These are phyloP conservation scores for Pteromalus puparum DNA, from an alignment of 1,140 invertebrate genomes.

Conservation along the genomic window DNA sequence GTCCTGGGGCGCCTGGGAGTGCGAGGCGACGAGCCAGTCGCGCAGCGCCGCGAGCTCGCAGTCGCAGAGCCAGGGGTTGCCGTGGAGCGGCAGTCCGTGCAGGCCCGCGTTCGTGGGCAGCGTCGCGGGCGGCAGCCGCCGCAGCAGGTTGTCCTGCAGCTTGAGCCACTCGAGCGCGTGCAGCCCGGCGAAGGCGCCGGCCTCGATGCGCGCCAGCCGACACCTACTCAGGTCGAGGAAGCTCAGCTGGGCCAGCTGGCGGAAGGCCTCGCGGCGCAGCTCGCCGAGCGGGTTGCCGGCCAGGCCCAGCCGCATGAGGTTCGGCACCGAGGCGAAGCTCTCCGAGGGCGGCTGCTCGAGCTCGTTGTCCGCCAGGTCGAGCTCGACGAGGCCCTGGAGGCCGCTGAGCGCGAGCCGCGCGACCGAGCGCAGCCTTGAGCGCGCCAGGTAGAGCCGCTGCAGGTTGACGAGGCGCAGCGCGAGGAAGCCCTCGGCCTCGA, in stretches of 20 bases:
- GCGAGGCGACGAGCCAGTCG: conserved; percentile 84
- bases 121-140: conserved; percentile 75
- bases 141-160: conserved; percentile 87
- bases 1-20: conserved; percentile 75
- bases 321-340: conserved; percentile 84
- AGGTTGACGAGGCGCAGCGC: conserved; percentile 88
- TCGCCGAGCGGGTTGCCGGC: conserved; percentile 87
- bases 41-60: conserved; percentile 86
- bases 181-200: conserved; percentile 88
- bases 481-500: conserved; percentile 86
- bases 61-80: conserved; percentile 93
- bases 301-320: conserved; percentile 87
- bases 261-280: conserved; percentile 85
- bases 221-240: conserved; percentile 89
- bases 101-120: conserved; percentile 79
- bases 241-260: conserved; percentile 83
- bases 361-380: conserved; percentile 90
- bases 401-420: conserved; percentile 87
- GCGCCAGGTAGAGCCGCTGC: conserved; percentile 88
- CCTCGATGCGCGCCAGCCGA: conserved; percentile 84
- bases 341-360: conserved; percentile 85
- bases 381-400: conserved; percentile 90
- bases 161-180: conserved; percentile 89
- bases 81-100: conserved; percentile 87
- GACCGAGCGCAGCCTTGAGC: conserved; percentile 85